Conservation (phyloP, 1,140 invertebrate species). For the Oncopeltus fasciatus region DNA sequence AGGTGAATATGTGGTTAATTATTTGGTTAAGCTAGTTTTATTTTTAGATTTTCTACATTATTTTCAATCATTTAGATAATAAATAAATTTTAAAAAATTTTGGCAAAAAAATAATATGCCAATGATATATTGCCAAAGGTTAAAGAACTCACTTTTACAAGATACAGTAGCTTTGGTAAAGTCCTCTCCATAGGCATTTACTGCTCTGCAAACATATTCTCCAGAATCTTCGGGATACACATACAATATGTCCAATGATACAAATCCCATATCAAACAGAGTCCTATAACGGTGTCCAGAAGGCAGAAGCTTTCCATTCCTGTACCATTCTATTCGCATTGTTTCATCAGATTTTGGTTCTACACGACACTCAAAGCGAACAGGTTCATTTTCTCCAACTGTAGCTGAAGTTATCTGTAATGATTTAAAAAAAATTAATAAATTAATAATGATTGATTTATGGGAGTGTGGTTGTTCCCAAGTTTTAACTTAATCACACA, state of each 20-base stretch:
- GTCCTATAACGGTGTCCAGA: slow-evolving; percentile 83
- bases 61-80: too few relatives aligned
- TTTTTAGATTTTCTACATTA: too few relatives aligned
- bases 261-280: slow-evolving; percentile 86
- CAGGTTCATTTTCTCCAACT: slow-evolving; percentile 75
- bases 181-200: slow-evolving; percentile 78
- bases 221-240: slow-evolving; percentile 87
- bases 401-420: slow-evolving; percentile 56
- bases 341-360: slow-evolving; percentile 90
- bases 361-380: slow-evolving; percentile 87
- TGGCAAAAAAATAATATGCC: too few relatives aligned
- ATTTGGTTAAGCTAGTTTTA: too few relatives aligned
- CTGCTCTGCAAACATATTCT: slow-evolving; percentile 77
- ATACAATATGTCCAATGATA: slow-evolving; percentile 84
- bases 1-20: too few relatives aligned
- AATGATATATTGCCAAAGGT: too few relatives aligned
- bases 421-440: slow-evolving; percentile 11
- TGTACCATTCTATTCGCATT: slow-evolving; percentile 81
- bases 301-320: slow-evolving; percentile 74
- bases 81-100: too few relatives aligned
- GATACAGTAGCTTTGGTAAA: slow-evolving; percentile 67
- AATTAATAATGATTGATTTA: too few relatives aligned
- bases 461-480: too few relatives aligned
- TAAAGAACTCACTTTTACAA: slow-evolving; percentile 68
- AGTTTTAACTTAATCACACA: too few relatives aligned